Evolutionary conservation across 2,888 invertebrate species (phyloP), one percentile per base, ranked within the genome.

Genomic region (Chaitophorus viminalis): DNA sequence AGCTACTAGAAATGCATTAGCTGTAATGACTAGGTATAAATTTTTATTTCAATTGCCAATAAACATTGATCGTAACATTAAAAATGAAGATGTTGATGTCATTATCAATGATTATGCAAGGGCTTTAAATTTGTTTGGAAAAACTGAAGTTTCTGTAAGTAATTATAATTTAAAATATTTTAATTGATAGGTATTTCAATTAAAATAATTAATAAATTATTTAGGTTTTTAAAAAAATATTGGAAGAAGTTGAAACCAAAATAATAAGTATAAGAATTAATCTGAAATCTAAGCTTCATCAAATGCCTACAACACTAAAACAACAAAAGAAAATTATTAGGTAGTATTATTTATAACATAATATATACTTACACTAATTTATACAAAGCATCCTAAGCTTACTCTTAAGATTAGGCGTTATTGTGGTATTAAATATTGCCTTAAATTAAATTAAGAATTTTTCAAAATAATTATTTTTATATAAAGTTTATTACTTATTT

Each of bases 41-140:
- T 98, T 99, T 91, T 93, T 99, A 17, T 99, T 99, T 92, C 98
- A 98, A 91, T 93, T 99, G 90, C 99, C 99, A 0, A 95, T 97
- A 68, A 95, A 96, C 78, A 98, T 99, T 81, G 98, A 99, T 91
- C 95, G 95, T 90, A 98, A 98, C 90, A 97, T 99, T 89, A 94
- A 96, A 90, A 95, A 96, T 91, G 98, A 97, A 82, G 99, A 99
- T 91, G 99, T 98, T 91, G 98, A 99, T 91, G 94, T 98, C 82
- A 98, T 99, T 36, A 97, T 99, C 89, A 99, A 98, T 91, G 99
- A 99, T 92, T 99, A 99, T 91, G 96, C 97, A 1, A 93, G 99
- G 90, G 99, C 98, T 6, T 98, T 97, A 91, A 97, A 98, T 91
- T 93, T 99, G 46, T 99, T 99, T 93, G 96, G 97, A 89, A 97